Percentiles rank a stretch among this genome's conserved stretches.
phyloP scores from a whole-genome alignment of 2,113 vertebrate genomes.

The Felis catus region F.catus_Fca126_mat1.0 CM031415.1:191972001-191972500 shows the following conservation, averaged over 20 bases:
- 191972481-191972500: background rate
- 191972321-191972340: background rate
- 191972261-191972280: background rate
- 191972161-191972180: background rate
- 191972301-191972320: background rate
- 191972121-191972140: no score
- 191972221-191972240: background rate
- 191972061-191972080: no score
- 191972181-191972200: background rate
- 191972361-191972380: background rate
- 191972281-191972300: background rate
- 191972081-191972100: no score
- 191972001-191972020: no score
- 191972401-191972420: background rate
- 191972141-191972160: background rate
- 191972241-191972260: background rate
- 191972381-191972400: background rate
- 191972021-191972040: no score
- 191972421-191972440: conserved; percentile 43
- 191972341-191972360: background rate
- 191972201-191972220: background rate
- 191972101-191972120: no score
- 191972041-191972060: no score
- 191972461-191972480: background rate
- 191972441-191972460: background rate